Percentiles rank a stretch among this genome's conserved stretches.
phyloP scores from a whole-genome alignment of 2,888 invertebrate species.

The Melanostoma scalare region DNA sequence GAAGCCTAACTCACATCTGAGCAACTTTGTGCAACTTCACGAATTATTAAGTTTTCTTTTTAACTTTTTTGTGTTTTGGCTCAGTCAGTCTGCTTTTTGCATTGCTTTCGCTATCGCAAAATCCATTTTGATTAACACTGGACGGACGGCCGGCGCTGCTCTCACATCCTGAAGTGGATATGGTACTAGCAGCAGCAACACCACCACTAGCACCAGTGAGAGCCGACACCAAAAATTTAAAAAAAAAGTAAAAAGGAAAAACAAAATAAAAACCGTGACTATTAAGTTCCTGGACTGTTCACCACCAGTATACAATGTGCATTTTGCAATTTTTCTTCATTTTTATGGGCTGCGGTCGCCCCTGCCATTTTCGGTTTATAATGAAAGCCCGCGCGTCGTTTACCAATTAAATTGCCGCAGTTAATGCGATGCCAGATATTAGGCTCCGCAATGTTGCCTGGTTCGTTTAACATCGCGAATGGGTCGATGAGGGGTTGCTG shows the following conservation, averaged over 20 bases:
- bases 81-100: conserved; percentile 25
- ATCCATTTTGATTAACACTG: conserved; percentile 71
- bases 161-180: conserved; percentile 44
- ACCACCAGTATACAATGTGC: conserved; percentile 2
- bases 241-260: not conserved
- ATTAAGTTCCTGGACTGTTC: conserved; percentile 62
- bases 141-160: conserved; percentile 33
- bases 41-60: conserved; percentile 8
- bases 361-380: conserved; percentile 62
- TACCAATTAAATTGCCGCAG: conserved; percentile 73
- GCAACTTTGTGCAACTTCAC: too few relatives aligned
- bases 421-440: conserved; percentile 70
- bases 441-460: conserved; percentile 59
- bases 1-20: too few relatives aligned
- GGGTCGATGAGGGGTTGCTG: conserved; percentile 57
- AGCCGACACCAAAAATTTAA: conserved; percentile 3
- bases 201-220: conserved; percentile 34
- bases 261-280: conserved; percentile 25
- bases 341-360: conserved; percentile 72
- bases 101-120: conserved; percentile 47
- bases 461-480: conserved; percentile 68
- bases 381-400: conserved; percentile 72
- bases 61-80: conserved; percentile 1
- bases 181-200: not conserved
- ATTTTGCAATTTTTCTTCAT: conserved; percentile 68